These are phyloP conservation scores for Oryzias dopingdopingensis DNA, from an alignment of 2,797 vertebrate species.

Conservation along the genomic window DNA sequence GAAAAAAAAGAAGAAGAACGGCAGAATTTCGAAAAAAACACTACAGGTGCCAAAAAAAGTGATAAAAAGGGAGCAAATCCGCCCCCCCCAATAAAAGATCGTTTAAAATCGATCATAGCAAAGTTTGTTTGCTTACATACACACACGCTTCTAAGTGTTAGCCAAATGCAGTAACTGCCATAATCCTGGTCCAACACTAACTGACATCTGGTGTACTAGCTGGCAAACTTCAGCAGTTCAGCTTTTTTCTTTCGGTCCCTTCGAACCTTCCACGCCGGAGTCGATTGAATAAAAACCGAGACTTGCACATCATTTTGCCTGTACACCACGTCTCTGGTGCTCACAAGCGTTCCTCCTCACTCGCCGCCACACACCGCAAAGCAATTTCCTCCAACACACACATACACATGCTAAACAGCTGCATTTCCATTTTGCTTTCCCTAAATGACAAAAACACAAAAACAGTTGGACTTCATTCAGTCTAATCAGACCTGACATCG, in stretches of 20 bases:
- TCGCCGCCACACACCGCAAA: conserved; percentile 39
- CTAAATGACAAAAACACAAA: conserved; percentile 76
- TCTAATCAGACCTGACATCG: conserved; percentile 77
- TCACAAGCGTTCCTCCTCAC: conserved; percentile 67
- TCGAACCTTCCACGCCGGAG: conserved; percentile 54
- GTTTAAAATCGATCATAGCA: conserved; percentile 72
- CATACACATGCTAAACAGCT: conserved; percentile 56
- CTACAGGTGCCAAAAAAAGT: conserved; percentile 80
- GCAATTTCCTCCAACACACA: conserved; percentile 39
- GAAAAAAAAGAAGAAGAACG: conserved; percentile 67
- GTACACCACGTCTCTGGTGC: conserved; percentile 28
- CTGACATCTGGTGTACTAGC: conserved; percentile 67
- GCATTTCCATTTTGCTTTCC: conserved; percentile 69
- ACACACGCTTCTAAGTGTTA: conserved; percentile 48
- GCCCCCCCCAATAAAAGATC: conserved; percentile 62
- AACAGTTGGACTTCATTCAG: conserved; percentile 73
- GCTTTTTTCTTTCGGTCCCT: conserved; percentile 49
- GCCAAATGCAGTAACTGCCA: conserved; percentile 67
- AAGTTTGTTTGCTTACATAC: conserved; percentile 45
- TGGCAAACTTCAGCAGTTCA: conserved; percentile 58
- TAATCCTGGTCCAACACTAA: conserved; percentile 72
- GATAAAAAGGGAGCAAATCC: conserved; percentile 70
- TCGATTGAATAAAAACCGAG: conserved; percentile 46
- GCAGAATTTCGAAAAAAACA: conserved; percentile 71
- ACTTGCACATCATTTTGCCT: conserved; percentile 45